Base-by-base conservation (phyloP, 2,888 invertebrate genomes). In the Hirtodrosophila confusa region DNA sequence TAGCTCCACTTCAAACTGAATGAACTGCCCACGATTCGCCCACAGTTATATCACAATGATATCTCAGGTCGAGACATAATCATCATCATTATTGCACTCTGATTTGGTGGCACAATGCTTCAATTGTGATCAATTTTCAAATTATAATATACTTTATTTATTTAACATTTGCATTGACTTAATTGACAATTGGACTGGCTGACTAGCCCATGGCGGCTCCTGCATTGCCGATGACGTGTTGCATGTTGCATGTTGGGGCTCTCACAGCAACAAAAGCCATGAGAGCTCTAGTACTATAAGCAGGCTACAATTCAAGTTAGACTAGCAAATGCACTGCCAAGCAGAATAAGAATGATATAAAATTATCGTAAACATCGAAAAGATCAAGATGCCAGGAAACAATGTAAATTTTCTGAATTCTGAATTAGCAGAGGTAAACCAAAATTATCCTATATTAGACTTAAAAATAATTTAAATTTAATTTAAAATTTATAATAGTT, bases 81-180 rank as follows among this genome's bases (percentile, higher is more conserved):
- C 58, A 56, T 69, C 58, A 51, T 53, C 61, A 61, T 41, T 50
- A 39, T 49, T 57, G 44, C 54, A 64, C 56, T 50, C 29, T 47
- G 48, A 56, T 53, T 54, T 60, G 39, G 31, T 50, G 44, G 36
- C 24, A 63, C 47, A 51, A 31, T 50, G 37, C 35, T 66, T 55
- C 6, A 67, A 60, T 37, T 7, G 50, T 55, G 45, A 55, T 41
- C 48, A 47, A 8, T 60, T 68, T 72, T 67, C 60, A 60, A 69
- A 67, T 71, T 80, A 78, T 67, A 64, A 63, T 61, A 63, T 57
- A 63, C 57, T 78, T 65, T 67, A 60, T 69, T 79, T 83, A 67
- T 82, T 66, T 70, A 85, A 62, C 57, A 73, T 77, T 85, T 79
- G 69, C 83, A 85, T 87, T 69, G 69, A 70, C 70, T 84, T 78